These are phyloP conservation scores for Brachirus orientalis DNA, from an alignment of 2,113 vertebrate species.

Conservation along the genomic window DNA sequence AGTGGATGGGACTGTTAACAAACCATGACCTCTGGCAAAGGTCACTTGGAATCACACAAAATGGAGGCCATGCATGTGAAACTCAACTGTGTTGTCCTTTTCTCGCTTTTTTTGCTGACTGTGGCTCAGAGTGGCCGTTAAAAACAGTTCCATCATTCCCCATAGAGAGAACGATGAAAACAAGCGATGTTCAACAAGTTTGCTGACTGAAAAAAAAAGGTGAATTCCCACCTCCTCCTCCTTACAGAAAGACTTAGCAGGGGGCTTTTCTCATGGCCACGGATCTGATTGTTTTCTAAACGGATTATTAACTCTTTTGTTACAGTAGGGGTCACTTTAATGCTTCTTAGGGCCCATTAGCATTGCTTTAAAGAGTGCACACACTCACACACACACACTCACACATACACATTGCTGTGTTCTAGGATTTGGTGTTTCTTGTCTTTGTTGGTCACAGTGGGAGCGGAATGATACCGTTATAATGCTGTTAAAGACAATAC, in stretches of 20 bases:
- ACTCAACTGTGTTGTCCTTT: constrained; percentile 15
- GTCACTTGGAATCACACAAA: constrained; percentile 58
- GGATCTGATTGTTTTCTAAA: constrained; percentile 85
- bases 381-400: constrained; percentile 20
- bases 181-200: constrained; percentile 82
- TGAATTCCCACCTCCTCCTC: constrained; percentile 79
- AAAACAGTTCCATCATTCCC: constrained; percentile 79
- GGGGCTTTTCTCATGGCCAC: constrained; percentile 77
- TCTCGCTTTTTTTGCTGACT: constrained; percentile 33
- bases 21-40: constrained; percentile 67
- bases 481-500: constrained; percentile 83
- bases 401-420: constrained; percentile 65
- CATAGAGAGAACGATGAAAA: constrained; percentile 70
- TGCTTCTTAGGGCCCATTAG: constrained; percentile 84
- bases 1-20: constrained; percentile 74
- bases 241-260: constrained; percentile 81
- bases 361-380: constrained; percentile 82
- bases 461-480: constrained; percentile 80
- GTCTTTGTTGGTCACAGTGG: constrained; percentile 79
- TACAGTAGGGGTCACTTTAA: constrained; percentile 85
- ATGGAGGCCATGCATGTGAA: constrained; percentile 22
- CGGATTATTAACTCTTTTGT: constrained; percentile 88
- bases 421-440: constrained; percentile 78
- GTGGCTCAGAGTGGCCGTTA: constrained; percentile 52
- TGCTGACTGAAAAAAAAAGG: constrained; percentile 77